Base-by-base conservation (phyloP, 2,888 invertebrate genomes). In the Tiphia femorata region DNA sequence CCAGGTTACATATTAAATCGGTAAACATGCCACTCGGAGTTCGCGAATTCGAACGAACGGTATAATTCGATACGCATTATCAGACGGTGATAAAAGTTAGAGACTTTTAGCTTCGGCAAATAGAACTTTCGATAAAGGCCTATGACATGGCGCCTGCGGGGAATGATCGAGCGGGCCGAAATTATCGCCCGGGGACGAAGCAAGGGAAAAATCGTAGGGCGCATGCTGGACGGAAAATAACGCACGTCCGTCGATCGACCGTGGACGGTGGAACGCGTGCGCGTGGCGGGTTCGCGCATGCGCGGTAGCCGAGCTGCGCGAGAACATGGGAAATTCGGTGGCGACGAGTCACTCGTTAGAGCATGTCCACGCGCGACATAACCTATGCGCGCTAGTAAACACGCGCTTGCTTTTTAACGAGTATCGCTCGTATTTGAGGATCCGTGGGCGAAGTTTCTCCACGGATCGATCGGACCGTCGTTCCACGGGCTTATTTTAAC, bases 321-420 rank as follows among this genome's bases (percentile, higher is more conserved):
- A 42, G 46, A 41, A 48, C 51, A 20, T 8, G 16, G 7, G 19
- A n/a, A 12, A 17, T 47, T 44, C 43, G 8, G 10, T 35, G 37
- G 29, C 40, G 16, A 12, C 21, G 41, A 19, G 33, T n/a, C 33
- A 33, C 14, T 33, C 33, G 33, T 33, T 14, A 33, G 51, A 30
- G 60, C 60, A 53, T 53, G 60, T 27, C 42, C 17, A 16, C 16
- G 2, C 10, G 5, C 46, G 17, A 57, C 52, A 27, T 53, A 53
- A 52, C 52, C 44, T 52, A 29, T 20, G 21, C 21, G 35, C n/a
- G 4, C 17, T n/a, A n/a, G n/a, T n/a, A n/a, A 1, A 14, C 3
- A 14, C 23, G 38, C 19, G 25, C n/a, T n/a, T n/a, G n/a, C n/a
- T n/a, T n/a, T n/a, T n/a, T n/a, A n/a, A n/a, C n/a, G n/a, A n/a